Evolutionary conservation across 1,140 invertebrate species (phyloP).

Genomic region (Helicoverpa armigera): DNA sequence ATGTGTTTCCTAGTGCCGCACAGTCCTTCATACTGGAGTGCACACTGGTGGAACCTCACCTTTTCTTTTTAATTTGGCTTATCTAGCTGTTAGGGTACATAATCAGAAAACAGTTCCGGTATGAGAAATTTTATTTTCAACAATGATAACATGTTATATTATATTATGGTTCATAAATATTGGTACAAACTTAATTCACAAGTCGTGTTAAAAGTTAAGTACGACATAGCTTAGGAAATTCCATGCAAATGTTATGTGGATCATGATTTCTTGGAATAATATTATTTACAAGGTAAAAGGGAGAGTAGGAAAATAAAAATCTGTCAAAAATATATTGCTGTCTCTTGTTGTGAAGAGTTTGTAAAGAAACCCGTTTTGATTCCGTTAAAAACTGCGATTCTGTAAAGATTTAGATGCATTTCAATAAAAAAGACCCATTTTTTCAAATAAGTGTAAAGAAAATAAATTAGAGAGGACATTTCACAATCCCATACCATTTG

Average conservation of each 20-base stretch:
- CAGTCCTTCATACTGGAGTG: too few relatives aligned
- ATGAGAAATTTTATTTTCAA: slow-evolving; percentile 50
- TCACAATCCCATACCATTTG: slow-evolving; percentile 43
- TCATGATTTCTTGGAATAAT: slow-evolving; percentile 1
- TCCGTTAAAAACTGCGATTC: not conserved
- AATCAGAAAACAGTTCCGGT: slow-evolving; percentile 45
- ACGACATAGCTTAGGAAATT: slow-evolving; percentile 1
- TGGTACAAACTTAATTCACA: slow-evolving; percentile 45
- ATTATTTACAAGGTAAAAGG: not conserved
- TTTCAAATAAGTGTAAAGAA: not conserved
- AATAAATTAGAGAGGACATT: not conserved
- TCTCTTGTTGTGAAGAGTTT: too few relatives aligned
- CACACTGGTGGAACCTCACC: too few relatives aligned
- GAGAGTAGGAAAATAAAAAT: not conserved
- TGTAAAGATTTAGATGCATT: too few relatives aligned
- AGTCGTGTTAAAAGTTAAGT: slow-evolving; percentile 34
- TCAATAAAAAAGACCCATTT: too few relatives aligned
- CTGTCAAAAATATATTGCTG: not conserved
- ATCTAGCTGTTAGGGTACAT: not conserved
- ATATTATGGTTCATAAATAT: slow-evolving; percentile 45
- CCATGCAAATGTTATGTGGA: slow-evolving; percentile 18
- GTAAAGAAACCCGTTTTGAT: too few relatives aligned
- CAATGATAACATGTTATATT: slow-evolving; percentile 49
- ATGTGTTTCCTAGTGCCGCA: too few relatives aligned
- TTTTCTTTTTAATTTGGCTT: not conserved